Evolutionary conservation across 2,888 invertebrate genomes (phyloP).

Genomic region (Leptinotarsa haldemani): DNA sequence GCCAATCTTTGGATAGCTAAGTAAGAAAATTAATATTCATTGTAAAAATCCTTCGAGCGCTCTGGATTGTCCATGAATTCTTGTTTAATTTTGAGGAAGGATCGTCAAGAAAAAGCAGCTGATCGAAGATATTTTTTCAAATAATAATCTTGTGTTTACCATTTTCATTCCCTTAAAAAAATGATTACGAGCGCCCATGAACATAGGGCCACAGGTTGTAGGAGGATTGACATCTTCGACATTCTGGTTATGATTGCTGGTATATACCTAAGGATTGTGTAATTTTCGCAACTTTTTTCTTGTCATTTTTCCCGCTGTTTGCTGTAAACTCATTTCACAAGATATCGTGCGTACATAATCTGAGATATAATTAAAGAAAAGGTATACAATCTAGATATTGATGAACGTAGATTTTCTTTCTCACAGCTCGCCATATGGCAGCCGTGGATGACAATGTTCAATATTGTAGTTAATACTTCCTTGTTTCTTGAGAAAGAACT

Average conservation of each 20-base stretch:
- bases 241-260: neutral
- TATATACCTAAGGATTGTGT: neutral
- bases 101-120: too few species aligned
- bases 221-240: constrained; percentile 6
- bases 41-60: too few species aligned
- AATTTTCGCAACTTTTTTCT: neutral
- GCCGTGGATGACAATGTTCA: neutral
- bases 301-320: neutral
- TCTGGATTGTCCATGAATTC: too few species aligned
- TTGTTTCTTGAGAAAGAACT: neutral
- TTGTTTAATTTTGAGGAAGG: too few species aligned
- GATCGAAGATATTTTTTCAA: too few species aligned
- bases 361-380: neutral
- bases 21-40: too few species aligned
- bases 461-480: neutral
- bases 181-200: neutral
- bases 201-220: neutral
- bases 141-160: neutral
- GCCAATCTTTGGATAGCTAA: too few species aligned
- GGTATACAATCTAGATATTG: neutral
- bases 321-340: constrained; percentile 6
- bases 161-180: neutral
- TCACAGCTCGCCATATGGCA: neutral
- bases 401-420: neutral
- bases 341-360: neutral